Conservation (phyloP, 2,113 vertebrate genomes). For the Collichthys lucidus region DNA sequence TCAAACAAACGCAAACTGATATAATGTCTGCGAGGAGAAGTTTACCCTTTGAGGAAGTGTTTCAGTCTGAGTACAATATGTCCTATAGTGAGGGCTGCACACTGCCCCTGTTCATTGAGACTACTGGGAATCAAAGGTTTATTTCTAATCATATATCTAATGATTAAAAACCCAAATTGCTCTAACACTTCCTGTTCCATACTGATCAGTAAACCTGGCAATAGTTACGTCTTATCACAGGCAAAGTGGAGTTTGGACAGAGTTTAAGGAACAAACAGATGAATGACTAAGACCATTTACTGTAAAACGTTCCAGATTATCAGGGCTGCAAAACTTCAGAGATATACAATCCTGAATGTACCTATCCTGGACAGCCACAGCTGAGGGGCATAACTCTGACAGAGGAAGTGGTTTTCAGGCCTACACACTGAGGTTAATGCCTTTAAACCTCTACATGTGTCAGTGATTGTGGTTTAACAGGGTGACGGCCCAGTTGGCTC, state of each 20-base stretch:
- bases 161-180: constrained; percentile 26
- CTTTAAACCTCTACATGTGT: constrained; percentile 81
- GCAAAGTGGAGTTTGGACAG: background rate
- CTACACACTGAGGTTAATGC: constrained; percentile 73
- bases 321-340: constrained; percentile 42
- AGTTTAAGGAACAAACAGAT: constrained; percentile 47
- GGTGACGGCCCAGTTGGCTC: constrained; percentile 61
- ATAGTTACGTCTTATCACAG: constrained; percentile 41
- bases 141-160: constrained; percentile 8
- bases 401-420: constrained; percentile 76
- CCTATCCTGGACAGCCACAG: constrained; percentile 28
- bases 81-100: constrained; percentile 19
- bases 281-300: constrained; percentile 44
- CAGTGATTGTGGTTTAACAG: constrained; percentile 79
- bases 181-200: constrained; percentile 9
- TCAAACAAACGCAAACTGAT: constrained; percentile 67
- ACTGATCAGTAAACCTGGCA: constrained; percentile 33
- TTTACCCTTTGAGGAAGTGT: constrained; percentile 59
- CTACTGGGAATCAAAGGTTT: background rate
- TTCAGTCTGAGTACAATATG: constrained; percentile 44
- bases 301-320: constrained; percentile 55
- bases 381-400: constrained; percentile 55
- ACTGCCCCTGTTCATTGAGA: background rate
- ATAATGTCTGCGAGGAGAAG: constrained; percentile 42
- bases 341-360: constrained; percentile 39